Base-by-base conservation (phyloP, 2,888 invertebrate genomes). In the Leptopilina myrica region DNA sequence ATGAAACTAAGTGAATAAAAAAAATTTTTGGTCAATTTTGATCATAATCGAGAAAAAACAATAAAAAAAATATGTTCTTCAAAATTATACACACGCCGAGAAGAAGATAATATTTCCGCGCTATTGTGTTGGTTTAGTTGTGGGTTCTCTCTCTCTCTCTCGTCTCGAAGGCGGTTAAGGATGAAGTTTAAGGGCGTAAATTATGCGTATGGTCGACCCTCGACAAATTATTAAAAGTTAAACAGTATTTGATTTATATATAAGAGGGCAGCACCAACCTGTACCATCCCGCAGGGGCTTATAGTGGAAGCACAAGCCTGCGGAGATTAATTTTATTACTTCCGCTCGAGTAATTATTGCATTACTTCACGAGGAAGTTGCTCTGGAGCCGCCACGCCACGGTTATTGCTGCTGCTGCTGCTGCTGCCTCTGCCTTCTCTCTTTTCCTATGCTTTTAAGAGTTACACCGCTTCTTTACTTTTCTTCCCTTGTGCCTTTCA, bases 271-370 rank as follows among this genome's bases (percentile, higher is more conserved):
- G 85, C 86, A 80, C 82, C 79, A 82, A 84, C 80, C 84, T 85
- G 83, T 67, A 15, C 66, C 66, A 46, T 43, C 66, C 46, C 66
- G 82, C 82, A 81, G 77, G 77, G 81, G 76, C 83, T 80, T 20
- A 46, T 46, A 80, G 78, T 79, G 81, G 84, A 81, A 81, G 81
- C 79, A 49, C 80, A 76, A 26, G 53, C 83, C 85, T 85, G 82
- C 86, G 84, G 88, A 91, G 89, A 91, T 91, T 91, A 91, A 90
- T 91, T 91, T 90, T 90, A 91, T 91, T 91, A 91, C 90, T 91
- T 90, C 91, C 91, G 90, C 88, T 84, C 86, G 86, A 88, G 89
- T 90, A 90, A 91, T 91, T 90, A 90, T 91, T 90, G 89, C 89
- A 88, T 90, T 90, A 90, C 89, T 89, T 88, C 85, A 77, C 86